A percentile compares a stretch with the other conserved stretches of the same genome.
phyloP scores from a whole-genome alignment of 2,797 vertebrate genomes.

The Gambusia yucatana region DNA sequence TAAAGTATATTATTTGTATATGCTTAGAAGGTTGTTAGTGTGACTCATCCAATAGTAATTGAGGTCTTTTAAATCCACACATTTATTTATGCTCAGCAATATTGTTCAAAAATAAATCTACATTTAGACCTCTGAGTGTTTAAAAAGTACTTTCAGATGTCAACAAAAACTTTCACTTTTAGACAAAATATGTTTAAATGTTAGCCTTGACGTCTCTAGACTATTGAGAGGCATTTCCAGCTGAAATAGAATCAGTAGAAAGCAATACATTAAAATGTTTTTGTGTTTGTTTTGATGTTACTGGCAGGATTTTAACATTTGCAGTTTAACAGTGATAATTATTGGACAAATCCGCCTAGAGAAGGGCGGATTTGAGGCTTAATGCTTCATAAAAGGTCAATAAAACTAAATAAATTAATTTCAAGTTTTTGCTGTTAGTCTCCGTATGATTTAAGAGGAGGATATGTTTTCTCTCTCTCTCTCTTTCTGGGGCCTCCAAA shows the following conservation, averaged over 20 bases:
- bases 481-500: constrained; percentile 17
- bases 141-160: neutral
- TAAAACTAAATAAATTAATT: constrained; percentile 1
- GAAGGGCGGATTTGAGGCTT: neutral
- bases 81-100: neutral
- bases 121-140: neutral
- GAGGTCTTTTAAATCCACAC: neutral
- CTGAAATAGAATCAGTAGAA: neutral
- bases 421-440: constrained; percentile 27
- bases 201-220: neutral
- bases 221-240: neutral
- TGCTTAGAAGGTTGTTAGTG: neutral
- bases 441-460: constrained; percentile 34
- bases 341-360: neutral
- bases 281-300: neutral
- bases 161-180: neutral
- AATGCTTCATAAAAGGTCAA: neutral
- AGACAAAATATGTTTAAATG: neutral
- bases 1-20: neutral
- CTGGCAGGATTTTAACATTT: neutral
- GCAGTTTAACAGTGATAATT: neutral
- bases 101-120: neutral
- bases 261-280: neutral
- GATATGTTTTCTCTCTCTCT: neutral
- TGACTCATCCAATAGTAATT: neutral